A percentile compares a stretch with the other conserved stretches of the same genome.
Evolutionary conservation across 2,888 invertebrate genomes (phyloP).

Genomic region (Vannuccia rotundouncinata): DNA sequence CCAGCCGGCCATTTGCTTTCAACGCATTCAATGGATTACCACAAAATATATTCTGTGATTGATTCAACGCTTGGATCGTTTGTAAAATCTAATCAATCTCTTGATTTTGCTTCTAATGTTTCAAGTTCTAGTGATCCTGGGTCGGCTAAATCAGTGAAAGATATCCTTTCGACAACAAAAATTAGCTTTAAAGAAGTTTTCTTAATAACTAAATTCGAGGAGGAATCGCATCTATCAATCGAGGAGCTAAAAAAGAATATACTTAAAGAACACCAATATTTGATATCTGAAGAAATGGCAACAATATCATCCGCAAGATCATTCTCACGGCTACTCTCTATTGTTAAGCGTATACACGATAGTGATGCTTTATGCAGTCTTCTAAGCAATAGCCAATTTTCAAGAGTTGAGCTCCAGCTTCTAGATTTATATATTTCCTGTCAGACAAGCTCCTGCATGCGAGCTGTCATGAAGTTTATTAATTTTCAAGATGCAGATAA

Average conservation of each 20-base stretch:
- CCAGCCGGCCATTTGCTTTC: not conserved
- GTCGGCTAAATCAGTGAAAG: not conserved
- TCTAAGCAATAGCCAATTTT: not conserved
- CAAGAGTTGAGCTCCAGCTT: not conserved
- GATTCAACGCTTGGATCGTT: slow-evolving; percentile 1
- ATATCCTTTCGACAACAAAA: not conserved
- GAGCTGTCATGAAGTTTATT: not conserved
- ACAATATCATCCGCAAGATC: not conserved
- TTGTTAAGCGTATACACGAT: not conserved
- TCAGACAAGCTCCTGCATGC: not conserved
- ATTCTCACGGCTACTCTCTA: not conserved
- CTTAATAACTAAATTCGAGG: not conserved
- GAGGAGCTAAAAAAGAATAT: not conserved
- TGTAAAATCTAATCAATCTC: not conserved
- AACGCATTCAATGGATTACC: not conserved
- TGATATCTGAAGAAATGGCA: not conserved
- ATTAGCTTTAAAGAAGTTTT: not conserved
- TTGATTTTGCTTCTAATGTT: not conserved
- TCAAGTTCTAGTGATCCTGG: not conserved
- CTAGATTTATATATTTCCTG: not conserved
- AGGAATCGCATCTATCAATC: not conserved
- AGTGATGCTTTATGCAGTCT: not conserved
- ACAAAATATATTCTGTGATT: not conserved
- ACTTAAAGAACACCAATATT: not conserved
- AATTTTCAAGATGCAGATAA: not conserved